Percentiles rank a stretch among this genome's conserved stretches.
Evolutionary conservation across 2,113 vertebrate genomes (phyloP).

Genomic region (Leucoraja erinaceus): DNA sequence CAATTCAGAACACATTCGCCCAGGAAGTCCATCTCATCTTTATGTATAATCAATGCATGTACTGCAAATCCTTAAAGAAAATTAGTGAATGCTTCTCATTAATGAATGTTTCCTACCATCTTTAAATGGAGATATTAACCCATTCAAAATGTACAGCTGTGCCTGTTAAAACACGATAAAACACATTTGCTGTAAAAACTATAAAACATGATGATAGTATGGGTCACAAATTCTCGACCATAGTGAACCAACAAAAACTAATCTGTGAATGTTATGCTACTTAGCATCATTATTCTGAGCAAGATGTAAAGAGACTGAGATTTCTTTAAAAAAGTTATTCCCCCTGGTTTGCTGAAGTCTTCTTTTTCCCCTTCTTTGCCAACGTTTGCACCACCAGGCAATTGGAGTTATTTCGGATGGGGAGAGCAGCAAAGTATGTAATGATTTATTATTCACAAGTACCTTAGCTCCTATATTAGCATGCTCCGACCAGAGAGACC

Average conservation of each 20-base stretch:
- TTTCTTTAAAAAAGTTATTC: constrained; percentile 27
- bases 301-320: neutral
- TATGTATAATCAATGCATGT: neutral
- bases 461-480: constrained; percentile 52
- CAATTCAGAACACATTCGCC: neutral
- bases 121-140: neutral
- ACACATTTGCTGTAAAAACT: neutral
- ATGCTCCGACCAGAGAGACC: constrained; percentile 48
- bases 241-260: neutral
- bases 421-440: constrained; percentile 88
- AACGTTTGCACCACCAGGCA: constrained; percentile 78
- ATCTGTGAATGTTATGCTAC: neutral
- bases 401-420: constrained; percentile 96
- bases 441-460: constrained; percentile 54
- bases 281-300: neutral
- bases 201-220: neutral
- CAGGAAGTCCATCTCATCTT: neutral
- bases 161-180: neutral
- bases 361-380: constrained; percentile 58
- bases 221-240: neutral
- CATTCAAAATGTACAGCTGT: neutral
- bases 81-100: neutral
- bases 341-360: constrained; percentile 42
- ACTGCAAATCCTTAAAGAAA: neutral
- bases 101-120: neutral